Conservation (phyloP, 2,888 invertebrate species). For the Zygaena filipendulae region DNA sequence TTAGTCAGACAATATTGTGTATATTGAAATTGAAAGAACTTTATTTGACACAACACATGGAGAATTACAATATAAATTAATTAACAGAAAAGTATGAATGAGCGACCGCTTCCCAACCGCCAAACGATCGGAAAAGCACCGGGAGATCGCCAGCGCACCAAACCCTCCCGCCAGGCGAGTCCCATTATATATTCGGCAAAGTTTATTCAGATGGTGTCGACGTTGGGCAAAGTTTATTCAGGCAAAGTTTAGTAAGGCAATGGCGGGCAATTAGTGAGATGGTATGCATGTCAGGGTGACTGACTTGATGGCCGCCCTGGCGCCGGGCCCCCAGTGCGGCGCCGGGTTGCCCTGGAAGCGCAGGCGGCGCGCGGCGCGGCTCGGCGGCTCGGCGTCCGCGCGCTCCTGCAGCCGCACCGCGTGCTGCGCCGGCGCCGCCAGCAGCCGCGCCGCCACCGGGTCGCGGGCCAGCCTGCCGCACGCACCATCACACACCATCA, state of each 20-base stretch:
- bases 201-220: too few species aligned
- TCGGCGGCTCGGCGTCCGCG: conserved; percentile 82
- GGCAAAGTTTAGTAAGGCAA: neutral
- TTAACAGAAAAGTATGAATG: too few species aligned
- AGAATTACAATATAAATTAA: too few species aligned
- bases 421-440: conserved; percentile 57
- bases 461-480: conserved; percentile 43
- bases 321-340: conserved; percentile 92
- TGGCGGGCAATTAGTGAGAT: neutral
- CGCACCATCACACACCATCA: neutral
- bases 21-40: too few species aligned
- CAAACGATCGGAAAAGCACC: neutral
- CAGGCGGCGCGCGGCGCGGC: conserved; percentile 75
- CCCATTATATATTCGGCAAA: too few species aligned
- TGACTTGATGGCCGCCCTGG: conserved; percentile 81
- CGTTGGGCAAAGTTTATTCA: neutral
- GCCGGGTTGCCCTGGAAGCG: conserved; percentile 90
- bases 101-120: too few species aligned
- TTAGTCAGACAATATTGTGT: too few species aligned
- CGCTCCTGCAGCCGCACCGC: conserved; percentile 61
- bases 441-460: conserved; percentile 53
- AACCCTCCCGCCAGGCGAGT: too few species aligned
- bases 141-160: too few species aligned
- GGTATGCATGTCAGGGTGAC: conserved; percentile 19
- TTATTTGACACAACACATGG: too few species aligned